These are phyloP conservation scores for Lytechinus variegatus DNA, from an alignment of 35 echinoderm and acorn worm species.

Conservation along the genomic window DNA sequence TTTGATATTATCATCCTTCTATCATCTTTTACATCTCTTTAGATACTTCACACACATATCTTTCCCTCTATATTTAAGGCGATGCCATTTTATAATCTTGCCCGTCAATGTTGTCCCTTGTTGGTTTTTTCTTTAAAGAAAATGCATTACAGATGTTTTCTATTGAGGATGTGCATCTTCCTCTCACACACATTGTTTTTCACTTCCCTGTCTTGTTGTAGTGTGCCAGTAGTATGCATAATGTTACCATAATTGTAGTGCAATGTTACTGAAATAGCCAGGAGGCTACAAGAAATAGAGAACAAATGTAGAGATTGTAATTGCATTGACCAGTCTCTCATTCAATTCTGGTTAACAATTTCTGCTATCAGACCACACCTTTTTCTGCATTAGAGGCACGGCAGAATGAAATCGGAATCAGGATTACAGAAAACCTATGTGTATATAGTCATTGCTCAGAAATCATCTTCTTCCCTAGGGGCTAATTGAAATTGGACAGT, in stretches of 20 bases:
- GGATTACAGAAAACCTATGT: neutral
- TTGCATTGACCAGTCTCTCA: neutral
- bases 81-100: no score
- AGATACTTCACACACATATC: no score
- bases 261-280: neutral
- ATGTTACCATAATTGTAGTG: slow-evolving; percentile 5
- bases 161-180: neutral
- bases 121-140: neutral
- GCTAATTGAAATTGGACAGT: neutral
- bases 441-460: neutral
- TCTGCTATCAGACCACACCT: neutral
- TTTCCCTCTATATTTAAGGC: no score
- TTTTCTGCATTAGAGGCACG: neutral
- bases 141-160: neutral
- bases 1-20: neutral
- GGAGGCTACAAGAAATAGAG: neutral
- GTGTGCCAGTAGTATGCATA: neutral
- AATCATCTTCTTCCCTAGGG: neutral
- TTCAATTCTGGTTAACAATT: neutral
- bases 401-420: neutral
- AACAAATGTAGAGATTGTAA: neutral
- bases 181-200: neutral
- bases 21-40: neutral
- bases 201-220: neutral
- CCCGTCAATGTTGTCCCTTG: neutral